Conservation (phyloP, 2,113 vertebrate genomes). For the Neopipo cinnamomea region DNA sequence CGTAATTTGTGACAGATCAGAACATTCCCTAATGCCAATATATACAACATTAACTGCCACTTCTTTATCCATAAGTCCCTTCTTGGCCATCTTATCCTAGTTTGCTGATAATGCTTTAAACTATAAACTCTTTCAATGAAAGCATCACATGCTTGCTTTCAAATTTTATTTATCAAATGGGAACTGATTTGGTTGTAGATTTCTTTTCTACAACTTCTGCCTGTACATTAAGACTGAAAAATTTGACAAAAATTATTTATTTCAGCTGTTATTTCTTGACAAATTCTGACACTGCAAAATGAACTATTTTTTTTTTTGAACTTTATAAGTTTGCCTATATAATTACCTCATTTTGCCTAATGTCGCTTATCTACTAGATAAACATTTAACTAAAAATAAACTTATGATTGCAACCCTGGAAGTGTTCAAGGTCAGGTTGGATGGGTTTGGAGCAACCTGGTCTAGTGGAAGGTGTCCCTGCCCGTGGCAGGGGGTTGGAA, state of each 20-base stretch:
- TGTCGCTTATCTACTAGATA: background rate
- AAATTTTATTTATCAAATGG: background rate
- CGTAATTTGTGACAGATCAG: background rate
- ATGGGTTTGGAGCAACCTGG: background rate
- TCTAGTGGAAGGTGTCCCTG: background rate
- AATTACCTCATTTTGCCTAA: background rate
- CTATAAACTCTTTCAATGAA: background rate
- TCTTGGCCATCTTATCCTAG: background rate
- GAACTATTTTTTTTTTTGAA: fast-evolving
- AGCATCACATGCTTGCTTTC: background rate
- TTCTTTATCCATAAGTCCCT: background rate
- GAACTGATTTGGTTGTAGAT: background rate
- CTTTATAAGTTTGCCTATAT: background rate
- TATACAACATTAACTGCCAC: background rate
- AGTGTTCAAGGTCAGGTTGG: background rate
- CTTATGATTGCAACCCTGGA: background rate
- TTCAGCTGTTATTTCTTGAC: background rate
- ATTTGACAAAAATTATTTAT: background rate
- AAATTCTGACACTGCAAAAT: background rate
- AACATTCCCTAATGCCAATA: background rate
- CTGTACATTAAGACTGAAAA: background rate
- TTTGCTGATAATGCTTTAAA: background rate
- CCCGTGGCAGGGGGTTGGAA: background rate
- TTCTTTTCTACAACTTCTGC: background rate
- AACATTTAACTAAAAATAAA: background rate